A percentile compares a stretch with the other conserved stretches of the same genome.
phyloP scores from a whole-genome alignment of 2,888 invertebrate species.

The Andrena bicolor region DNA sequence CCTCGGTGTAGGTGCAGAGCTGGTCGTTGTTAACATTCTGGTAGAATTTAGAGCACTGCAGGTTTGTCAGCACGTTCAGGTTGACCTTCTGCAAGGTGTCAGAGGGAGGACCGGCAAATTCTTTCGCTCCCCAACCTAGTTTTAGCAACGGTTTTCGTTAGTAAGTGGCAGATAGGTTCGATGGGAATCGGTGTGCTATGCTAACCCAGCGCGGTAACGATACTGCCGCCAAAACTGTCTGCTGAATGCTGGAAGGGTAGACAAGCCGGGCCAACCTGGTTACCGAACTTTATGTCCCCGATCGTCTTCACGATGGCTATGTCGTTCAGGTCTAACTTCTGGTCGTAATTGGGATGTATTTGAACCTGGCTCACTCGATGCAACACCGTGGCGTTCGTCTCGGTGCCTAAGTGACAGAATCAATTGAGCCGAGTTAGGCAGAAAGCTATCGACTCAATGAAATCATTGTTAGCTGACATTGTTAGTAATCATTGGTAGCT shows the following conservation, averaged over 20 bases:
- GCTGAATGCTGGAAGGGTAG: slow-evolving; percentile 86
- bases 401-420: slow-evolving; percentile 82
- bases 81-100: slow-evolving; percentile 86
- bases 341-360: slow-evolving; percentile 85
- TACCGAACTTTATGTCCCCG: slow-evolving; percentile 85
- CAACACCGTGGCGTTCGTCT: slow-evolving; percentile 85
- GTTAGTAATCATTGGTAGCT: too few relatives aligned
- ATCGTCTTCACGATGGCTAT: slow-evolving; percentile 86
- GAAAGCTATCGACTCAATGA: too few relatives aligned
- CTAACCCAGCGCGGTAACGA: slow-evolving; percentile 72
- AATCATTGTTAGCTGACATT: too few relatives aligned
- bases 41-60: slow-evolving; percentile 82
- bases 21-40: slow-evolving; percentile 66
- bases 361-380: slow-evolving; percentile 82
- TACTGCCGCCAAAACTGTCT: slow-evolving; percentile 75
- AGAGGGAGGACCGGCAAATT: slow-evolving; percentile 86
- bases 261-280: slow-evolving; percentile 88
- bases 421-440: too few relatives aligned
- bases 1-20: slow-evolving; percentile 86
- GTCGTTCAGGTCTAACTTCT: slow-evolving; percentile 84
- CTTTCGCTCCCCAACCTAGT: slow-evolving; percentile 88
- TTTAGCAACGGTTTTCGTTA: not conserved
- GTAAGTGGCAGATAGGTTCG: too few relatives aligned
- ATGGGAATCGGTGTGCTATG: not conserved
- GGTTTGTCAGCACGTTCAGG: slow-evolving; percentile 86